Percentiles rank a stretch among this genome's conserved stretches.
phyloP scores from a whole-genome alignment of 2,113 vertebrate genomes.

The Tachuris rubrigastra region DNA sequence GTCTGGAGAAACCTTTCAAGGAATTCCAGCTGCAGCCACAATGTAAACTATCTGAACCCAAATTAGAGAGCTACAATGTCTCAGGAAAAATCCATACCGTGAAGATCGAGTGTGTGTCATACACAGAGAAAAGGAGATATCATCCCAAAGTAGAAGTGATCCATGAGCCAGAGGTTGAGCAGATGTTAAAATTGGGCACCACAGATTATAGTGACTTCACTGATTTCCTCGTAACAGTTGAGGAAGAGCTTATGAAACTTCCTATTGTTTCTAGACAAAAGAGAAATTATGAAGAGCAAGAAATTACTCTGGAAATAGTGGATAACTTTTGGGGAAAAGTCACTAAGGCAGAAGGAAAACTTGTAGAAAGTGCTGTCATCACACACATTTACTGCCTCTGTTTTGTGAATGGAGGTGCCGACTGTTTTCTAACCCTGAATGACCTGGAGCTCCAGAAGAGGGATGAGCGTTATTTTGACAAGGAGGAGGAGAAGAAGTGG shows the following conservation, averaged over 20 bases:
- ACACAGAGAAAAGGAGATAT: constrained; percentile 87
- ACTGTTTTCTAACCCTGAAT: constrained; percentile 93
- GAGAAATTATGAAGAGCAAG: constrained; percentile 89
- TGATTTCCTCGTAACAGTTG: constrained; percentile 82
- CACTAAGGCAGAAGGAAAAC: constrained; percentile 79
- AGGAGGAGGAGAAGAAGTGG: constrained; percentile 75
- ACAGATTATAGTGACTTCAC: constrained; percentile 84
- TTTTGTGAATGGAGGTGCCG: constrained; percentile 82
- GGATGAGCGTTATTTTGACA: constrained; percentile 79
- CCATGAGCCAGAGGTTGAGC: constrained; percentile 86
- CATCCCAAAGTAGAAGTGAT: constrained; percentile 87
- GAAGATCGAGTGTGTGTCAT: constrained; percentile 90
- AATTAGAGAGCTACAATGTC: constrained; percentile 87
- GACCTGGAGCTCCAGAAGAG: constrained; percentile 83
- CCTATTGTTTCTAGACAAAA: constrained; percentile 72
- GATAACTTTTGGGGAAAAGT: constrained; percentile 90
- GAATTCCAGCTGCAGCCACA: constrained; percentile 89
- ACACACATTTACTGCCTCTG: constrained; percentile 89
- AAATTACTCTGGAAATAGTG: constrained; percentile 87
- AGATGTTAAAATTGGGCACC: constrained; percentile 94
- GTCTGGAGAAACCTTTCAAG: constrained; percentile 93
- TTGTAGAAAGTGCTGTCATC: constrained; percentile 78
- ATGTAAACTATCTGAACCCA: constrained; percentile 87
- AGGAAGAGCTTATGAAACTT: constrained; percentile 89
- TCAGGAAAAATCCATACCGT: constrained; percentile 90